phyloP scores from a whole-genome alignment of 2,888 invertebrate genomes.

The Oxytorus armatus region DNA sequence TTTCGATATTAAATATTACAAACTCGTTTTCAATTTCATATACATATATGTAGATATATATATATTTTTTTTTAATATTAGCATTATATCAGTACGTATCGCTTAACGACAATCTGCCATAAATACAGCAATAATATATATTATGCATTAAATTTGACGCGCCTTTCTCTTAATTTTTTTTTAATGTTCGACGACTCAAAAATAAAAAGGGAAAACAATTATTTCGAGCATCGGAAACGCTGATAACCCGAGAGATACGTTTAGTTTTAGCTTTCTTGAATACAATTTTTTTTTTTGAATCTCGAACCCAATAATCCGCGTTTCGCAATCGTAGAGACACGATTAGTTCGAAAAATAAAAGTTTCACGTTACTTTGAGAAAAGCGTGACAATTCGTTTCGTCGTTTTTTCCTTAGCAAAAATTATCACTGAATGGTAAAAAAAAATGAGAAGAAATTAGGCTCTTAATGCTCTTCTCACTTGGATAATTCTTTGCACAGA shows the following conservation, averaged over 20 bases:
- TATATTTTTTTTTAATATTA: slow-evolving; percentile 2
- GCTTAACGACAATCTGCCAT: slow-evolving; percentile 37
- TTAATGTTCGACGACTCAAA: background rate
- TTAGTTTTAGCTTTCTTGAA: slow-evolving; percentile 12
- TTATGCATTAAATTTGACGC: slow-evolving; percentile 37
- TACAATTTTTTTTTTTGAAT: background rate
- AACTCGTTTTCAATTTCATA: slow-evolving; percentile 30
- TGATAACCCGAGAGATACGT: background rate
- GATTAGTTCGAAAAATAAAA: slow-evolving; percentile 1
- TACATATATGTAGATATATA: no score
- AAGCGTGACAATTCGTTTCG: no score
- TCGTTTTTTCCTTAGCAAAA: background rate
- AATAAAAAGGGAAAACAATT: background rate
- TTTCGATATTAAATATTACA: slow-evolving; percentile 34
- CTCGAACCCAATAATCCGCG: no score
- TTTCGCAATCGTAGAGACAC: no score
- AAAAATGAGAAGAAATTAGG: slow-evolving; percentile 10
- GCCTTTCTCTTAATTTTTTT: slow-evolving; percentile 9
- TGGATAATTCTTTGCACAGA: background rate
- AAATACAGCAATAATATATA: slow-evolving; percentile 40
- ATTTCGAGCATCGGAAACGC: background rate
- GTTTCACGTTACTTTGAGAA: background rate
- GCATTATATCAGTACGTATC: slow-evolving; percentile 39
- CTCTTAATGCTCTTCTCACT: background rate
- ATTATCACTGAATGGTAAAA: background rate